These are phyloP conservation scores for Protodeltote pygarga DNA, from an alignment of 2,888 invertebrate species.

Conservation along the genomic window DNA sequence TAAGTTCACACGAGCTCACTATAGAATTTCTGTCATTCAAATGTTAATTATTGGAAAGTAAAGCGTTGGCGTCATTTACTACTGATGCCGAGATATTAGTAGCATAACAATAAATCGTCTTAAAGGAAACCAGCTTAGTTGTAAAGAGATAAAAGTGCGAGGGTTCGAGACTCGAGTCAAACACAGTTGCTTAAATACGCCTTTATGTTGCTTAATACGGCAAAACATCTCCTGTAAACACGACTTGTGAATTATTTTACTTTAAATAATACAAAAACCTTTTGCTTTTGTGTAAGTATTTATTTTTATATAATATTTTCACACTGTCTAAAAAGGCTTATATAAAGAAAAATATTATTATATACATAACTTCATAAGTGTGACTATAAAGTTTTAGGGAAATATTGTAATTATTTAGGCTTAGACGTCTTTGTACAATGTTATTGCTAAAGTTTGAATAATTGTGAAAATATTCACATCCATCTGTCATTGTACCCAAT, in stretches of 20 bases:
- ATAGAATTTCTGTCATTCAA: conserved; percentile 59
- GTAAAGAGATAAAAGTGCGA: conserved; percentile 83
- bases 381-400: conserved; percentile 26
- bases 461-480: conserved; percentile 40
- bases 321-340: too few species aligned
- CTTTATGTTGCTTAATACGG: conserved; percentile 75
- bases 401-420: conserved; percentile 30
- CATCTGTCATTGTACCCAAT: conserved; percentile 36
- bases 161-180: conserved; percentile 67
- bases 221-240: conserved; percentile 41
- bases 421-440: too few species aligned
- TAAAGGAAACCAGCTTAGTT: conserved; percentile 79
- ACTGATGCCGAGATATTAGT: conserved; percentile 73
- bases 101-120: conserved; percentile 81
- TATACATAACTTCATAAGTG: conserved; percentile 21
- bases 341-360: too few species aligned
- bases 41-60: conserved; percentile 78
- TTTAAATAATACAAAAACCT: conserved; percentile 5
- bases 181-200: conserved; percentile 77
- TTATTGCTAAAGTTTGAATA: conserved; percentile 24
- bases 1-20: conserved; percentile 38
- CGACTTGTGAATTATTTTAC: conserved; percentile 41
- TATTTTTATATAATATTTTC: too few species aligned
- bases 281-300: neutral
- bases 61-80: conserved; percentile 72